These are phyloP conservation scores for Etia nguti DNA, from an alignment of 2,113 vertebrate genomes.

Conservation along the genomic window DNA sequence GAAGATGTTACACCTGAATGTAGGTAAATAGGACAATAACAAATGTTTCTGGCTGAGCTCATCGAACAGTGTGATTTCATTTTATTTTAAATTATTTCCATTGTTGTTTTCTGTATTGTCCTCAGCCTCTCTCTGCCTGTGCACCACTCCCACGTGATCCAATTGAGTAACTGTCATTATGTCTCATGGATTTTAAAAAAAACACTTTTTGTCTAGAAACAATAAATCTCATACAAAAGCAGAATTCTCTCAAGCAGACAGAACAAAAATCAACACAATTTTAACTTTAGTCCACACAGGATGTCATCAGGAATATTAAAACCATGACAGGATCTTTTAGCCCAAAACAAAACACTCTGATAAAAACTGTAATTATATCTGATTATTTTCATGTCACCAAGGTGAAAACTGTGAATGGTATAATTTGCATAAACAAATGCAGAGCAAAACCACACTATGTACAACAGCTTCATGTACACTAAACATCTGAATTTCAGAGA, in stretches of 20 bases:
- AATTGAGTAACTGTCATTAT: not conserved
- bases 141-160: not conserved
- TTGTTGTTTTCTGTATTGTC: not conserved
- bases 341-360: not conserved
- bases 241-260: not conserved
- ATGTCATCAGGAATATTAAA: not conserved
- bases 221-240: not conserved
- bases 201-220: not conserved
- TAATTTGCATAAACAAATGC: not conserved
- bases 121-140: not conserved
- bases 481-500: not conserved
- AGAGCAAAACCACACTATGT: not conserved
- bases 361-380: not conserved
- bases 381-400: not conserved
- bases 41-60: not conserved
- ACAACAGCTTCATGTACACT: not conserved
- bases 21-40: not conserved
- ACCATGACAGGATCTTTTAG: not conserved
- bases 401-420: accelerated
- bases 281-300: not conserved
- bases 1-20: not conserved
- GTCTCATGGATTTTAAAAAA: not conserved
- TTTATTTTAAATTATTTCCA: not conserved
- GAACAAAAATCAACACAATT: not conserved
- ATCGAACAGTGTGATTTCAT: not conserved